These are phyloP conservation scores for Athene noctua DNA, from an alignment of 2,113 vertebrate species.

Conservation along the genomic window DNA sequence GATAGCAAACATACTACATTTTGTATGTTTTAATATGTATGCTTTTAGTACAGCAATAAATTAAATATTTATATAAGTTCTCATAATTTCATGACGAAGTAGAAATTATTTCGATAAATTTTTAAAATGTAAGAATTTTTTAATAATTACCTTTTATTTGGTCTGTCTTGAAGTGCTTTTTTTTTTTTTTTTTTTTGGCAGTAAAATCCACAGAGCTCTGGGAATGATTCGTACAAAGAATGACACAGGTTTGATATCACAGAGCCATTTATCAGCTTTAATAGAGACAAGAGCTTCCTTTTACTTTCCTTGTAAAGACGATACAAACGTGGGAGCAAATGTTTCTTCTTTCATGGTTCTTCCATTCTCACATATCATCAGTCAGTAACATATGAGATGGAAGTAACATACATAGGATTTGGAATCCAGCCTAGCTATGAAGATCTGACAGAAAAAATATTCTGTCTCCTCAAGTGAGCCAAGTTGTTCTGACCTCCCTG, in stretches of 20 bases:
- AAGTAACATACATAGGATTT: background rate
- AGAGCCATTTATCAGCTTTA: background rate
- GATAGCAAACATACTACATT: background rate
- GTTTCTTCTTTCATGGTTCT: background rate
- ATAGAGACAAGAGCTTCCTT: background rate
- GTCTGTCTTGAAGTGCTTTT: background rate
- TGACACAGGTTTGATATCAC: background rate
- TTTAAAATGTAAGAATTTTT: background rate
- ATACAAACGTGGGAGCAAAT: background rate
- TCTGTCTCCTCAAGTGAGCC: background rate
- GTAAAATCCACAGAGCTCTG: background rate
- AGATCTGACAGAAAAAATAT: slow-evolving; percentile 4
- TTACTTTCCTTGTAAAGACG: background rate
- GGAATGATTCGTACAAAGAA: background rate
- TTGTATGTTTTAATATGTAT: background rate
- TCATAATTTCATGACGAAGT: background rate
- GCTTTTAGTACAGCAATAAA: background rate
- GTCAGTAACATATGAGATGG: background rate
- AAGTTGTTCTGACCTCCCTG: background rate
- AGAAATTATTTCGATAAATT: background rate
- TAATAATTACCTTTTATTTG: background rate
- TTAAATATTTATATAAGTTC: background rate
- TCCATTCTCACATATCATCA: background rate
- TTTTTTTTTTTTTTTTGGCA: background rate
- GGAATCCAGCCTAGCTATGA: background rate